A percentile compares a stretch with the other conserved stretches of the same genome.
Evolutionary conservation across 2,113 vertebrate genomes (phyloP).

Genomic region (Odobenus rosmarus): DNA sequence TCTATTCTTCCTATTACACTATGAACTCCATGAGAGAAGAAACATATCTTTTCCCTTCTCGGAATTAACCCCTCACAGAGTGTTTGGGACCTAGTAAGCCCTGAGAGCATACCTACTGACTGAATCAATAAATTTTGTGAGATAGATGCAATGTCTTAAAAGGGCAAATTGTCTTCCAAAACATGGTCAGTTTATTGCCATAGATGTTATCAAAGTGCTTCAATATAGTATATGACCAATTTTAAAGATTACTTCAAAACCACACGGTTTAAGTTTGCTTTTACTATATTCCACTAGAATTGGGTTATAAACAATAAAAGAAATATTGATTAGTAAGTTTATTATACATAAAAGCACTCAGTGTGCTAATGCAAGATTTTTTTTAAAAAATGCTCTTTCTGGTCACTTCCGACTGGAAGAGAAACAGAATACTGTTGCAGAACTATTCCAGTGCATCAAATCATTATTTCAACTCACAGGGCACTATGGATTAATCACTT

Average conservation of each 20-base stretch:
- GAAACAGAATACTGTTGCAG: not conserved
- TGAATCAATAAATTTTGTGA: conserved; percentile 21
- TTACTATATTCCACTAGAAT: conserved; percentile 18
- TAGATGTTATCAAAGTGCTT: conserved; percentile 27
- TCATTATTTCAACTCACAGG: not conserved
- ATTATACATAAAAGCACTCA: not conserved
- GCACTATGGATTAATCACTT: not conserved
- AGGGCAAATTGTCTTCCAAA: conserved; percentile 13
- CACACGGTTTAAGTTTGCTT: conserved; percentile 44
- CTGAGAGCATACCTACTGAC: not conserved
- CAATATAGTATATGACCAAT: not conserved
- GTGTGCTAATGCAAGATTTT: not conserved
- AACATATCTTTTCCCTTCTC: not conserved
- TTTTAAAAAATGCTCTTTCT: not conserved
- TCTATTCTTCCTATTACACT: not conserved
- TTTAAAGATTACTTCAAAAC: conserved; percentile 54
- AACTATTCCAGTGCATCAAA: not conserved
- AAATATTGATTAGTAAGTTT: not conserved
- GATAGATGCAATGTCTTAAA: not conserved
- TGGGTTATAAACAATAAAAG: conserved; percentile 40
- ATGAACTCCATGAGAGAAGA: not conserved
- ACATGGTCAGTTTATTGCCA: not conserved
- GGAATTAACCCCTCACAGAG: not conserved
- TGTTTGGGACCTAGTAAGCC: not conserved
- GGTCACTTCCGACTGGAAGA: not conserved